Conservation (phyloP, 1,140 invertebrate genomes). For the Euura lappo region DNA sequence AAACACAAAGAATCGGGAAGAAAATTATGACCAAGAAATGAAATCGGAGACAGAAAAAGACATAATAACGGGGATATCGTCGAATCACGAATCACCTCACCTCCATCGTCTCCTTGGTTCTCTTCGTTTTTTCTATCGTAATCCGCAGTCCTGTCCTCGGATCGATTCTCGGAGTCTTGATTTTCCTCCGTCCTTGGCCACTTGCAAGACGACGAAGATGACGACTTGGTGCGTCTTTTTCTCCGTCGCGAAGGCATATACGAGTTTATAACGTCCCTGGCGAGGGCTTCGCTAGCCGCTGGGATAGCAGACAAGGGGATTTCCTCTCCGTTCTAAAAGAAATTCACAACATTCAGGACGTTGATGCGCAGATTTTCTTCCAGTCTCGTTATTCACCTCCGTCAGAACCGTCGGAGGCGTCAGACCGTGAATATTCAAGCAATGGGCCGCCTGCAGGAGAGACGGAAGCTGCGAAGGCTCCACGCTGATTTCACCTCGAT, state of each 20-base stretch:
- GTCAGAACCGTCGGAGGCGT: slow-evolving; percentile 61
- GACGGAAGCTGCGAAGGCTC: slow-evolving; percentile 68
- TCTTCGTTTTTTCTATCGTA: slow-evolving; percentile 48
- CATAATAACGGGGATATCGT: slow-evolving; percentile 25
- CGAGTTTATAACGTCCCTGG: slow-evolving; percentile 43
- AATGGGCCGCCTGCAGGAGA: slow-evolving; percentile 68
- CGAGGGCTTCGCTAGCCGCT: slow-evolving; percentile 38
- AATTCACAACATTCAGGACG: slow-evolving; percentile 17
- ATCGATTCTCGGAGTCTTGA: slow-evolving; percentile 36
- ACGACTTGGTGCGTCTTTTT: slow-evolving; percentile 54
- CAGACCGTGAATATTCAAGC: slow-evolving; percentile 67
- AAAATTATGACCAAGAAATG: slow-evolving; percentile 11
- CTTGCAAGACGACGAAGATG: slow-evolving; percentile 49
- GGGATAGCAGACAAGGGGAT: slow-evolving; percentile 51
- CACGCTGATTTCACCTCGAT: slow-evolving; percentile 69
- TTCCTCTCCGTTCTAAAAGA: slow-evolving; percentile 51
- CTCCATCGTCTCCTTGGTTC: slow-evolving; percentile 41
- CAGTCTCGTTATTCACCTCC: slow-evolving; percentile 48
- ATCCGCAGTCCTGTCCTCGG: slow-evolving; percentile 37
- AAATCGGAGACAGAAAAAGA: slow-evolving; percentile 51
- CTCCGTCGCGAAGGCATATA: slow-evolving; percentile 45
- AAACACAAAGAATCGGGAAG: not conserved
- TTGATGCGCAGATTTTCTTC: slow-evolving; percentile 8
- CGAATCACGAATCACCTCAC: slow-evolving; percentile 32
- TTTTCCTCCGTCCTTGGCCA: slow-evolving; percentile 39